These are phyloP conservation scores for Halictus rubicundus DNA, from an alignment of 1,140 invertebrate species.

Conservation along the genomic window DNA sequence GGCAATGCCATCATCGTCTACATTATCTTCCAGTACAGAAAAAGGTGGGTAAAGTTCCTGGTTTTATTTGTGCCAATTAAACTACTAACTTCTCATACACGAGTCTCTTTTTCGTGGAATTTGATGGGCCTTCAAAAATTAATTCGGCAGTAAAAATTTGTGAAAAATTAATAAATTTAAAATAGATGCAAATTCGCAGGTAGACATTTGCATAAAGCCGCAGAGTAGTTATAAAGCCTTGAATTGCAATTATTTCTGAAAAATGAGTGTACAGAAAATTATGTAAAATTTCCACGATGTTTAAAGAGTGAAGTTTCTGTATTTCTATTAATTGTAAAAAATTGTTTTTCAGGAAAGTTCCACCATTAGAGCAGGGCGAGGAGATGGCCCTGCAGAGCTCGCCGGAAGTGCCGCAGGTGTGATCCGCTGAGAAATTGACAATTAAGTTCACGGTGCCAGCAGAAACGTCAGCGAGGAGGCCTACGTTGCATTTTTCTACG, in stretches of 20 bases:
- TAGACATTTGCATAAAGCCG: no score
- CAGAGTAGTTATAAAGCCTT: no score
- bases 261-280: no score
- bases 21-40: constrained; percentile 85
- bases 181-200: no score
- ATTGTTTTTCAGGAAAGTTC: constrained; percentile 67
- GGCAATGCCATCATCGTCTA: constrained; percentile 85
- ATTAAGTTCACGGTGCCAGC: constrained; percentile 30
- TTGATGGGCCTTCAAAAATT: no score
- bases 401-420: constrained; percentile 72
- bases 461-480: constrained; percentile 26
- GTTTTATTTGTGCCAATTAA: neutral
- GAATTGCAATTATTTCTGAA: no score
- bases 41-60: constrained; percentile 80
- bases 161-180: no score
- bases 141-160: no score
- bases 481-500: constrained; percentile 43
- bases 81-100: neutral
- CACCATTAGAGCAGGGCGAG: constrained; percentile 61
- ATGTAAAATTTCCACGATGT: no score
- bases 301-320: no score
- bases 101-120: no score
- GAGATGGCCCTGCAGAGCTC: constrained; percentile 67
- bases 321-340: neutral
- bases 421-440: constrained; percentile 45